Evolutionary conservation across 2,797 vertebrate species (phyloP).

Genomic region (Brotula barbata): DNA sequence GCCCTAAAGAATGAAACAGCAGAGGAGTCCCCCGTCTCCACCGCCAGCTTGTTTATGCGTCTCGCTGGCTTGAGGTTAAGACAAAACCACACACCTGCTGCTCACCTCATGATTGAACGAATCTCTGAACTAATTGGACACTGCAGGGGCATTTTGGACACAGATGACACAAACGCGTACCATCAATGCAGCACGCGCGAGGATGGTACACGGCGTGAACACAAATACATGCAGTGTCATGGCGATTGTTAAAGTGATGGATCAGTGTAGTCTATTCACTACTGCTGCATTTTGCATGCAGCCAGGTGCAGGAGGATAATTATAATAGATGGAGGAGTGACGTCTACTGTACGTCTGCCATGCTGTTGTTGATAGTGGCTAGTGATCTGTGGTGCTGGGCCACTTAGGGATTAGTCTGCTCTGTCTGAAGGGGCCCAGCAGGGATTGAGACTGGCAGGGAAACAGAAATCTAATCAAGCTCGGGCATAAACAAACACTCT

Average conservation of each 20-base stretch:
- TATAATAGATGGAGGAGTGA: conserved; percentile 54
- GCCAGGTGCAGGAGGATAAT: conserved; percentile 54
- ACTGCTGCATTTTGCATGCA: conserved; percentile 66
- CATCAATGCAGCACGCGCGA: neutral
- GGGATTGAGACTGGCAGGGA: conserved; percentile 64
- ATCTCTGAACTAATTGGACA: conserved; percentile 75
- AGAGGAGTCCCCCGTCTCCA: conserved; percentile 52
- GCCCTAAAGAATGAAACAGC: conserved; percentile 50
- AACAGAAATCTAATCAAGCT: conserved; percentile 73
- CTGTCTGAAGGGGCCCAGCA: conserved; percentile 63
- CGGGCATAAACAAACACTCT: conserved; percentile 69
- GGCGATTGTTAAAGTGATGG: conserved; percentile 60
- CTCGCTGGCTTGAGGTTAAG: conserved; percentile 55
- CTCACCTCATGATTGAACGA: conserved; percentile 71
- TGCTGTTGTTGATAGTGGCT: conserved; percentile 57
- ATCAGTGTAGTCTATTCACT: conserved; percentile 59
- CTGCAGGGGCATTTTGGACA: conserved; percentile 67
- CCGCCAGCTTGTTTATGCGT: conserved; percentile 64
- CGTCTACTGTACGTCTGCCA: conserved; percentile 42
- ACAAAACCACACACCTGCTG: conserved; percentile 68
- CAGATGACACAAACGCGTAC: conserved; percentile 46
- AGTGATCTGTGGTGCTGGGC: conserved; percentile 61
- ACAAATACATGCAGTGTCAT: conserved; percentile 35
- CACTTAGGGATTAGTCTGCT: conserved; percentile 68
- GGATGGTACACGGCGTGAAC: conserved; percentile 17